These are phyloP conservation scores for Mallotus villosus DNA, from an alignment of 2,797 vertebrate genomes.

Conservation along the genomic window DNA sequence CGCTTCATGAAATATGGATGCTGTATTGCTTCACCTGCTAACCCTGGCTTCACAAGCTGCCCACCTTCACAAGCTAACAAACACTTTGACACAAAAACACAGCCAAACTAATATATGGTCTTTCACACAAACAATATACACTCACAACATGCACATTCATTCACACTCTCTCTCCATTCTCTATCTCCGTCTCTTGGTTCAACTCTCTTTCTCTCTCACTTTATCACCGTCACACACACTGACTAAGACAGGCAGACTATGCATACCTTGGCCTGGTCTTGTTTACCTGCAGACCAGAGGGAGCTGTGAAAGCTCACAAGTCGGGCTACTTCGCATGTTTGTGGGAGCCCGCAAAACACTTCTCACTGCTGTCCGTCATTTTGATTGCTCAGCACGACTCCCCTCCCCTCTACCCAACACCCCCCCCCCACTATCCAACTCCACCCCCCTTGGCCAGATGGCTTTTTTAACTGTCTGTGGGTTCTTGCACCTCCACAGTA, in stretches of 20 bases:
- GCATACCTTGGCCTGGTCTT: slow-evolving; percentile 64
- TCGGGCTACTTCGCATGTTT: slow-evolving; percentile 95
- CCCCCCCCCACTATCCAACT: background rate
- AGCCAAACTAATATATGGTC: background rate
- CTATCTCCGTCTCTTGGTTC: slow-evolving; percentile 21
- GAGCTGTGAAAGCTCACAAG: slow-evolving; percentile 91
- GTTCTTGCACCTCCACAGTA: slow-evolving; percentile 94
- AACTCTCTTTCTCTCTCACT: slow-evolving; percentile 45
- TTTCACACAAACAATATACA: background rate
- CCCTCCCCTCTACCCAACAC: slow-evolving; percentile 28
- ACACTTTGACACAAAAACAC: slow-evolving; percentile 62
- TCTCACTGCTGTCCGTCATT: slow-evolving; percentile 94
- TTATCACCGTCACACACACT: slow-evolving; percentile 65
- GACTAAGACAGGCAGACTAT: slow-evolving; percentile 51
- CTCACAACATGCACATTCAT: background rate
- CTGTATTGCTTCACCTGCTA: slow-evolving; percentile 71
- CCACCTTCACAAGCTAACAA: slow-evolving; percentile 38
- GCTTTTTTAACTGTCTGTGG: slow-evolving; percentile 90
- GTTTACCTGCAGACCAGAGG: slow-evolving; percentile 82
- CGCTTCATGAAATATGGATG: slow-evolving; percentile 70
- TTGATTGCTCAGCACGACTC: slow-evolving; percentile 93
- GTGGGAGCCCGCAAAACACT: slow-evolving; percentile 95
- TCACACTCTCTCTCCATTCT: slow-evolving; percentile 26
- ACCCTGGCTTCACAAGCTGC: slow-evolving; percentile 54
- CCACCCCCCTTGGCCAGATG: slow-evolving; percentile 84